A percentile compares a stretch with the other conserved stretches of the same genome.
Conservation (phyloP, 2,113 vertebrate genomes). For the Anoplopoma fimbria region DNA sequence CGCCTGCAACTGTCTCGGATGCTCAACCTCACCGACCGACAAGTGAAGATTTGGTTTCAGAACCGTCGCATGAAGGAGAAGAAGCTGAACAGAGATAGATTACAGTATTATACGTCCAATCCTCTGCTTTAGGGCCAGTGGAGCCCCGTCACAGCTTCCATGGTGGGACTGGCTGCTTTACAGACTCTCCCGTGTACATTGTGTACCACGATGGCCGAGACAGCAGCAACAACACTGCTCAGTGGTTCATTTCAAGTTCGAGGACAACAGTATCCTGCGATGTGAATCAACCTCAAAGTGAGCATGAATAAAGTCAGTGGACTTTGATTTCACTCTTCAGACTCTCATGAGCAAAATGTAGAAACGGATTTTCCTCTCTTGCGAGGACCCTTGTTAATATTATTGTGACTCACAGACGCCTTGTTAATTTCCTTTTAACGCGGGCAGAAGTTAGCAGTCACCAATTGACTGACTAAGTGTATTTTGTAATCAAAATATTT, state of each 20-base stretch:
- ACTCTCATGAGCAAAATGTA: slow-evolving; percentile 38
- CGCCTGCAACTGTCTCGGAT: slow-evolving; percentile 96
- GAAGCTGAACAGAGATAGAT: slow-evolving; percentile 98
- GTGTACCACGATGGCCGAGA: slow-evolving; percentile 63
- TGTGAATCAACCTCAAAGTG: slow-evolving; percentile 50
- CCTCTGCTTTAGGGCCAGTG: slow-evolving; percentile 89
- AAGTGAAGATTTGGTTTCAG: slow-evolving; percentile 99
- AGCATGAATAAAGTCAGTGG: slow-evolving; percentile 58
- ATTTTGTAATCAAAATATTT: slow-evolving; percentile 77
- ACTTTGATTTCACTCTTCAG: slow-evolving; percentile 41
- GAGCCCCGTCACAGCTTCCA: slow-evolving; percentile 4
- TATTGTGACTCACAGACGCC: slow-evolving; percentile 51
- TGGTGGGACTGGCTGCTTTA: slow-evolving; percentile 54
- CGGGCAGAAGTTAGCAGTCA: slow-evolving; percentile 44
- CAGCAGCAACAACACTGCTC: slow-evolving; percentile 54
- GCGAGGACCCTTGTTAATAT: slow-evolving; percentile 52
- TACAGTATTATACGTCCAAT: slow-evolving; percentile 97
- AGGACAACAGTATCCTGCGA: slow-evolving; percentile 66
- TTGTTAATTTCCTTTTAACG: slow-evolving; percentile 39
- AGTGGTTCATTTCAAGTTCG: slow-evolving; percentile 83
- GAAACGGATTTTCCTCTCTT: slow-evolving; percentile 27
- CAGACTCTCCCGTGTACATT: slow-evolving; percentile 62
- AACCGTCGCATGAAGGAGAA: slow-evolving; percentile 99
- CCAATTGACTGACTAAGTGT: slow-evolving; percentile 54
- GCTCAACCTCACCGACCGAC: slow-evolving; percentile 98